Evolutionary conservation across 37 sponge, comb jelly and placozoan genomes (phyloP).

Genomic region (Haliclona indistincta): DNA sequence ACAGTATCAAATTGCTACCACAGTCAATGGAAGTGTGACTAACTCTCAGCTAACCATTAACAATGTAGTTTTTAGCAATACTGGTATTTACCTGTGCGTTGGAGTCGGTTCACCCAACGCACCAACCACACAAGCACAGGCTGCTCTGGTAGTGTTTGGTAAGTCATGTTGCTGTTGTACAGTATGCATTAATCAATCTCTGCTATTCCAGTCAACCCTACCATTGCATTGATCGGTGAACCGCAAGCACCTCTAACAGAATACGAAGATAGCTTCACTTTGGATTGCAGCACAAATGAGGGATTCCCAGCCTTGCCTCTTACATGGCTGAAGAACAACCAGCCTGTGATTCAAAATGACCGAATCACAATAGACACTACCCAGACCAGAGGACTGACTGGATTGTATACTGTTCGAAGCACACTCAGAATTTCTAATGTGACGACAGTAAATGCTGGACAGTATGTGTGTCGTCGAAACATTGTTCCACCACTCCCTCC

Average conservation of each 20-base stretch:
- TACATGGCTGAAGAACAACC: background rate
- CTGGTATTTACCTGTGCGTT: background rate
- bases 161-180: no score
- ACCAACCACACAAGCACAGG: background rate
- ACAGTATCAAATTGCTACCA: background rate
- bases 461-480: background rate
- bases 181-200: no score
- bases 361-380: background rate
- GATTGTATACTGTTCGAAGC: background rate
- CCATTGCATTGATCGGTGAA: no score
- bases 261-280: no score
- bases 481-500: background rate
- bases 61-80: background rate
- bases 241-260: no score
- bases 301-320: background rate
- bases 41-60: background rate
- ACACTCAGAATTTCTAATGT: background rate
- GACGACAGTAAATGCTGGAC: background rate
- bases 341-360: background rate
- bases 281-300: background rate
- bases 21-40: background rate
- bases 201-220: no score
- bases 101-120: background rate
- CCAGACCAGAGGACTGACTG: background rate
- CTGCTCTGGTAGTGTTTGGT: background rate